Evolutionary conservation across 2,888 invertebrate genomes (phyloP), one percentile per base, ranked within the genome.

Genomic region (Leucophenga montana): DNA sequence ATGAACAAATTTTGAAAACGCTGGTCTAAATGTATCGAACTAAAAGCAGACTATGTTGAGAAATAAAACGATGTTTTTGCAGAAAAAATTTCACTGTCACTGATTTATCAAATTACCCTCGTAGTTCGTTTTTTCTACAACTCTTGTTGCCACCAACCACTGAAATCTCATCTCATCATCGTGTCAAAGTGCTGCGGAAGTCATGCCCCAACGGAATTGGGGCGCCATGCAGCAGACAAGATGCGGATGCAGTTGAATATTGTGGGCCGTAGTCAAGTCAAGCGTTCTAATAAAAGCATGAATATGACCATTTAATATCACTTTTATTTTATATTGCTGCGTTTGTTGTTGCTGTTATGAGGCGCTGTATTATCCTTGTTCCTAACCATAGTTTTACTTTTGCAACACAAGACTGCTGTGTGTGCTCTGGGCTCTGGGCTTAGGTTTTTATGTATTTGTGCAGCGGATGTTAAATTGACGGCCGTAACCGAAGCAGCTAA

Each of bases 251-350:
- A 18, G 22, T 18, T 11, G 54, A 13, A 54, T 54, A 20, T 20
- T 3, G 22, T 20, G n/a, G 54, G 20, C 18, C 61, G 31, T 39
- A 64, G 46, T 14, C 22, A 64, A 48, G n/a, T 14, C 13, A 48
- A 48, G 62, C n/a, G 62, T 22, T 1, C 33, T 20, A 13, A 64
- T 48, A 48, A 64, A 64, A 64, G 62, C 46, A 20, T 20, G 48
- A 46, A 48, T 59, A 33, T 33, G 6, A 31, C 14, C 22, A 13
- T 56, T 18, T 56, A 14, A 3, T 56, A 22, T 56, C 13, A 33
- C 33, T 59, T 59, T 57, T 57, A n/a, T 56, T 56, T 14, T 22
- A 14, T 56, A 22, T 33, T 59, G 33, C n/a, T 33, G 20, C 31
- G 11, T 8, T 33, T 59, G 33, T 59, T 59, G 33, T 59, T 31